Percentiles rank a stretch among this genome's conserved stretches.
Conservation (phyloP, 2,888 invertebrate genomes). For the Stenodema calcarata region DNA sequence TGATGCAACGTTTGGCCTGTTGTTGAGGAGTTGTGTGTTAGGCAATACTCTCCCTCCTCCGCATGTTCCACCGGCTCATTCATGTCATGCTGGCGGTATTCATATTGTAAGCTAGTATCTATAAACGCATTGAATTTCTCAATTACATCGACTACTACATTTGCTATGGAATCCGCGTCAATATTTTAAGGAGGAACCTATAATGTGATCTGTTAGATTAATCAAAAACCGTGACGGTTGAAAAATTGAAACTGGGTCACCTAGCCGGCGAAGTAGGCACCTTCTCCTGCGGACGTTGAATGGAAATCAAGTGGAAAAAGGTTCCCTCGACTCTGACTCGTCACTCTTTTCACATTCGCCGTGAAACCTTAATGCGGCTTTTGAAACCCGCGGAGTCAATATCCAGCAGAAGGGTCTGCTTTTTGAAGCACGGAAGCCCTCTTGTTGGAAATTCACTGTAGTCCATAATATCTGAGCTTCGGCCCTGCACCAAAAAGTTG, state of each 20-base stretch:
- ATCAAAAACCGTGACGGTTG: not conserved
- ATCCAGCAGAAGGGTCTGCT: not conserved
- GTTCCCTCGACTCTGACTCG: not conserved
- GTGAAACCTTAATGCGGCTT: not conserved
- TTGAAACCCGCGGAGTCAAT: not conserved
- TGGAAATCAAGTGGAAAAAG: slow-evolving; percentile 1
- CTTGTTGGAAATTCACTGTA: not conserved
- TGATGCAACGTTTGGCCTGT: too few relatives aligned
- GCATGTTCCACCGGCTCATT: too few relatives aligned
- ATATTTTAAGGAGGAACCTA: not conserved
- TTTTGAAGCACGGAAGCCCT: not conserved
- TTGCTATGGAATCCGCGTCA: too few relatives aligned
- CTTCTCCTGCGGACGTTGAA: not conserved
- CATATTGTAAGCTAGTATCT: too few relatives aligned
- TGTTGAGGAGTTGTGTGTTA: too few relatives aligned
- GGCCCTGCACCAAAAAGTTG: not conserved
- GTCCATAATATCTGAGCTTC: not conserved
- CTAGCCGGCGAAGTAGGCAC: not conserved
- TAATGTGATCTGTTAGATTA: not conserved
- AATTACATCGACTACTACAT: too few relatives aligned
- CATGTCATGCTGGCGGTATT: too few relatives aligned
- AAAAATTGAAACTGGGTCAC: slow-evolving; percentile 5
- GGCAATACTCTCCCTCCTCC: too few relatives aligned
- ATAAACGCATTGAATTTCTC: too few relatives aligned
- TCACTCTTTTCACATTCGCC: slow-evolving; percentile 4